Conservation (phyloP, 2,888 invertebrate species). For the Plebejus melissa region DNA sequence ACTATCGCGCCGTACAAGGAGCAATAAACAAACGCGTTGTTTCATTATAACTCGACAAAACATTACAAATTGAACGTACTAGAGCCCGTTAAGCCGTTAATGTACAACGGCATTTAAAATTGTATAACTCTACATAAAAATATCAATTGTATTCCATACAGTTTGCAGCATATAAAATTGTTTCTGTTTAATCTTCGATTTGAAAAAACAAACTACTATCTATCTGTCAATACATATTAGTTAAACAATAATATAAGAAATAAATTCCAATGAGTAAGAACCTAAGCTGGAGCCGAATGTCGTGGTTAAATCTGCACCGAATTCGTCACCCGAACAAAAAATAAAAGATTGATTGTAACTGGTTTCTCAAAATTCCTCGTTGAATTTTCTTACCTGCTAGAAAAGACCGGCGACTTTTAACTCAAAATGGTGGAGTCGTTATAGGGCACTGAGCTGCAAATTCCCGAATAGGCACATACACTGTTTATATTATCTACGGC, state of each 20-base stretch:
- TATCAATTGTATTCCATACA: background rate
- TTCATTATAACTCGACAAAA: background rate
- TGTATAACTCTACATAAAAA: background rate
- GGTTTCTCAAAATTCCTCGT: conserved; percentile 24
- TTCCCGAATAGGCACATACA: conserved; percentile 50
- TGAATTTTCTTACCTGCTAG: conserved; percentile 57
- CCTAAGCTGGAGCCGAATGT: background rate
- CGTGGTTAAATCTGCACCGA: conserved; percentile 14
- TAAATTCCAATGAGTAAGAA: background rate
- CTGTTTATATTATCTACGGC: conserved; percentile 39
- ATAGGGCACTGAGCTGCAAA: conserved; percentile 52
- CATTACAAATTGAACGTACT: conserved; percentile 1
- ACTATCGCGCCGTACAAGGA: background rate
- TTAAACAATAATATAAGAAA: background rate
- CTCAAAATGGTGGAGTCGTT: conserved; percentile 46
- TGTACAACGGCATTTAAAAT: background rate
- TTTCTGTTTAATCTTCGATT: background rate
- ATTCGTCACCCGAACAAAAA: conserved; percentile 11
- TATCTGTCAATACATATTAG: background rate
- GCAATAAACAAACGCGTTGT: background rate
- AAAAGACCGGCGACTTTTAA: conserved; percentile 55
- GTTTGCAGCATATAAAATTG: background rate
- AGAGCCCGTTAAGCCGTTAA: conserved; percentile 17
- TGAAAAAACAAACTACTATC: background rate
- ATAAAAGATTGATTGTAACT: conserved; percentile 23